Base-by-base conservation (phyloP, 1,140 invertebrate genomes). In the Monomorium pharaonis region DNA sequence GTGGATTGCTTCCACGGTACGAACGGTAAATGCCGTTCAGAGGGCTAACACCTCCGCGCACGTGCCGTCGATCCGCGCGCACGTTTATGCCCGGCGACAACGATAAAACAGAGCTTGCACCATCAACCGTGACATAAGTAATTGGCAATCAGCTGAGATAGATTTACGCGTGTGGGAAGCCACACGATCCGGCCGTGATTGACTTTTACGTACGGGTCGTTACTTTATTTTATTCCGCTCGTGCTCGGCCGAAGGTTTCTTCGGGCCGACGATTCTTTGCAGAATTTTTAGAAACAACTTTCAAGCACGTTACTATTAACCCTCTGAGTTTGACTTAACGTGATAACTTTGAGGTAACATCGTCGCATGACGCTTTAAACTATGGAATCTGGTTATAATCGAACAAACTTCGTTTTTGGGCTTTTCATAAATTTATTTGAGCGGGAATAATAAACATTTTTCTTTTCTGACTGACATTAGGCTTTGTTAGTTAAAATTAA, bases 61-160 rank as follows among this genome's bases (percentile, higher is more conserved):
- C 86, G 67, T 88, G 86, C 67, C 80, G 51, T 76, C 33, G 58
- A 84, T 75, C 54, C 62, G 60, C 44, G 37, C 37, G 24, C 42
- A 58, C 16, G 21, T 72, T 30, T 33, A 67, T 69, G 47, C 56
- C 47, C 65, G 16, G 16, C 51, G 49, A 62, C 49, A 56, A 74
- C 72, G 86, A 88, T 87, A 88, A 88, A 87, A 83, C 67, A 49
- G 30, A 42, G 33, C 33, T 76, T n/a, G 54, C 62, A 67, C 49
- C 75, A 89, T 89, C 83, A 49, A 21, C 12, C 44, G 58, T 84
- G 87, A 89, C 88, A 77, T 86, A 86, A 86, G 85, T 86, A 89
- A 89, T 89, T 89, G 88, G 70, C 88, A 89, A 89, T 89, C 88
- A 84, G 60, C 58, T 75, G 72, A 60, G 70, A 69, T 86, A 77